These are phyloP conservation scores for Odontophorus gujanensis DNA, from an alignment of 2,113 vertebrate species.

Conservation along the genomic window DNA sequence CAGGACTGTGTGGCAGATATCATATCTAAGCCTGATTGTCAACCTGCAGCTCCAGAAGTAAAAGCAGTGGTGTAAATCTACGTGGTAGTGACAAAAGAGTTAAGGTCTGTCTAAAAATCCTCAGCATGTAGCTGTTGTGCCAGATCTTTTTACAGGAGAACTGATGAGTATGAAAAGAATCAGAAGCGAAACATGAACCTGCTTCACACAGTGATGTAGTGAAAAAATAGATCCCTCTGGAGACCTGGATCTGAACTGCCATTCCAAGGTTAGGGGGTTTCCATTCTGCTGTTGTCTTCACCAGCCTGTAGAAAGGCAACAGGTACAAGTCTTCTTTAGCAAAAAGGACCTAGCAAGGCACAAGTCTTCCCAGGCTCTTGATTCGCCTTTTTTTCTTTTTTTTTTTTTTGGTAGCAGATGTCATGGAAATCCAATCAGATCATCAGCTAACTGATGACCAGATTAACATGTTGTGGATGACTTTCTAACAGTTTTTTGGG, in stretches of 20 bases:
- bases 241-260: background rate
- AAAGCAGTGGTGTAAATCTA: background rate
- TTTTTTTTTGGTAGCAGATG: background rate
- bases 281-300: background rate
- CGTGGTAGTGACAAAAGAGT: background rate
- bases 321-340: background rate
- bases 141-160: slow-evolving; percentile 24
- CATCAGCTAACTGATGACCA: background rate
- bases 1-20: background rate
- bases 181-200: slow-evolving; percentile 21
- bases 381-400: background rate
- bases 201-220: background rate
- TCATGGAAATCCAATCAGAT: background rate
- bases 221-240: slow-evolving; percentile 13
- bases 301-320: background rate
- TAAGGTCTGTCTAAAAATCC: background rate
- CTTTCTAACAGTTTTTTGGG: background rate
- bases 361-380: background rate
- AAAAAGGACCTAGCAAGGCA: background rate
- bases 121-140: background rate
- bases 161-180: background rate
- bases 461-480: background rate
- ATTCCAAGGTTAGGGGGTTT: background rate
- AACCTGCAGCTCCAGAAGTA: background rate
- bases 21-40: background rate